Evolutionary conservation across 2,113 vertebrate species (phyloP), one percentile per base, ranked within the genome.

Genomic region (Strix aluco): DNA sequence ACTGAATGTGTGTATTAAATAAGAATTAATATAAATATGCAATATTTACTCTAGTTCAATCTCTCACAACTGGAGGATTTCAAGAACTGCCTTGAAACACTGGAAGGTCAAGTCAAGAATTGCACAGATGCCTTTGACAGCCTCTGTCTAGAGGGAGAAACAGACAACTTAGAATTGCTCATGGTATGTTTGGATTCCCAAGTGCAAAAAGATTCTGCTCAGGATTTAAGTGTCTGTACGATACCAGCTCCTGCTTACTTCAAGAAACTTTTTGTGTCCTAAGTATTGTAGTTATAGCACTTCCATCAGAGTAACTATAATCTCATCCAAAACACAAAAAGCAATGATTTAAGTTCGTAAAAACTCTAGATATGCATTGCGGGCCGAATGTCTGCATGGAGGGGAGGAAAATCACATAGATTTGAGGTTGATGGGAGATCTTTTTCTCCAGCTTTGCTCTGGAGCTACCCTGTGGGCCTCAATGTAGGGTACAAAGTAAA

Each of bases 41-140:
- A 42, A 91, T 88, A 77, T 88, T 75, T 49, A 69, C 36, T 38
- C 92, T 94, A 98, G 98, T 96, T 97, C 92, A 93, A 92, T 84
- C 97, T 98, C 40, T 83, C 92, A 79, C 98, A 98, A 91, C 97
- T 98, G 94, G 98, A 98, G 92, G 97, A 98, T 92, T 99, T 99
- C 70, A 96, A 88, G 13, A 86, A 86, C 29, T 75, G 67, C 42
- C 95, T 99, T 86, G 97, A 98, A 54, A 96, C 87, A 1, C 96
- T 99, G 93, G 98, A 99, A 97, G 72, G 38, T 32, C 96, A 73
- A 27, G 96, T 99, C 91, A 97, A 96, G 70, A 96, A 92, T 6
- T 98, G 98, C 96, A 97, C 97, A 95, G 97, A 98, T 42, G 95
- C 90, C 66, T 97, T 99, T 58, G 90, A 98, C 54, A 92, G 77